Evolutionary conservation across 1,140 invertebrate species (phyloP).

Genomic region (Ditylenchus dipsaci): DNA sequence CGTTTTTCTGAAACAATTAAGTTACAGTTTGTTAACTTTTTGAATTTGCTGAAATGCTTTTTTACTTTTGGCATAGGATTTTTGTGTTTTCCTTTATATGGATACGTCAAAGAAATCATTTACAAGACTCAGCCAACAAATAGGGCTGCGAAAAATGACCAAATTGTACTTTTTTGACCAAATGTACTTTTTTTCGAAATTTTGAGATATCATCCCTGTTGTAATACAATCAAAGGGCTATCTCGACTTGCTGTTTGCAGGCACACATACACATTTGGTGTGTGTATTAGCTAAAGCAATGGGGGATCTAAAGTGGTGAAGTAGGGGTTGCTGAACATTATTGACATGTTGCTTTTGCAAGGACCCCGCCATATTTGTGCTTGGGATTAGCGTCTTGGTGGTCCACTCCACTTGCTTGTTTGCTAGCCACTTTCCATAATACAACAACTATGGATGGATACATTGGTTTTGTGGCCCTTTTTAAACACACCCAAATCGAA

Average conservation of each 20-base stretch:
- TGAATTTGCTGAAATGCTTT: too few species aligned
- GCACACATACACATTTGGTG: neutral
- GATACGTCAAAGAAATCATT: too few species aligned
- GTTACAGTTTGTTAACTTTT: neutral
- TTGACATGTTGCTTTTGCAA: neutral
- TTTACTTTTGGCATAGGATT: too few species aligned
- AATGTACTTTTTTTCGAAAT: too few species aligned
- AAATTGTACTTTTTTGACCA: too few species aligned
- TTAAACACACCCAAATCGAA: too few species aligned
- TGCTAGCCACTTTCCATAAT: constrained; percentile 3
- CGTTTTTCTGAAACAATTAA: neutral
- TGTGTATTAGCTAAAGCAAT: neutral
- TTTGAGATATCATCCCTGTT: too few species aligned
- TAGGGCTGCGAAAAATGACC: too few species aligned
- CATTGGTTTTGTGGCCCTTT: too few species aligned
- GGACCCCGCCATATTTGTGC: neutral
- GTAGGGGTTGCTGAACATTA: neutral
- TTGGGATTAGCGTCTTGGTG: constrained; percentile 1
- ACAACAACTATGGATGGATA: too few species aligned
- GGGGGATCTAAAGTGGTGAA: neutral
- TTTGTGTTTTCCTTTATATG: too few species aligned
- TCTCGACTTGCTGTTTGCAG: neutral
- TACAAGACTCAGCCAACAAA: too few species aligned
- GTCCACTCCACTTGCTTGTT: neutral
- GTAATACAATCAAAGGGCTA: neutral